Conservation (phyloP, 2,797 vertebrate species). For the Urocyon cinereoargenteus region DNA sequence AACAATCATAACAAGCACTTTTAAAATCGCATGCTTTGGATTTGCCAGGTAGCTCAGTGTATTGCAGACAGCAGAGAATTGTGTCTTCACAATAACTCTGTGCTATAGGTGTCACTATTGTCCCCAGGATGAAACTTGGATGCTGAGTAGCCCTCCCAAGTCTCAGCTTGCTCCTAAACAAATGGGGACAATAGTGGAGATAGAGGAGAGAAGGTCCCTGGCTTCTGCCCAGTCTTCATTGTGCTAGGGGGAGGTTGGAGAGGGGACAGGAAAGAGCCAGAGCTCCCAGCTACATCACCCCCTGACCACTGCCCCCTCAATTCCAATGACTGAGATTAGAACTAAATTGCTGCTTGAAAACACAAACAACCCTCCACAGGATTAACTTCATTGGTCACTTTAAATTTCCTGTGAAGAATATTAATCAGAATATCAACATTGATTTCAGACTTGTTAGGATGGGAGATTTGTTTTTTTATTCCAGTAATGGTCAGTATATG, state of each 20-base stretch:
- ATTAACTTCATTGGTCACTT: slow-evolving; percentile 48
- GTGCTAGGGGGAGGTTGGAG: neutral
- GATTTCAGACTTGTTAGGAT: slow-evolving; percentile 35
- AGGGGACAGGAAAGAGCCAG: neutral
- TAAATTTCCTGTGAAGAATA: slow-evolving; percentile 44
- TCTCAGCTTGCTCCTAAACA: slow-evolving; percentile 41
- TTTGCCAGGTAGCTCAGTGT: neutral
- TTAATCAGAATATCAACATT: slow-evolving; percentile 49
- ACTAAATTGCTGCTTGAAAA: slow-evolving; percentile 53
- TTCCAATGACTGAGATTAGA: slow-evolving; percentile 9
- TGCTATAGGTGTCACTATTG: neutral
- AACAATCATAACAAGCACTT: neutral
- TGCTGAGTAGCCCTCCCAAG: neutral
- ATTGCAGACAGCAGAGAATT: slow-evolving; percentile 15
- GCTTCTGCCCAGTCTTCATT: neutral
- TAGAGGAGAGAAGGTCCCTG: neutral
- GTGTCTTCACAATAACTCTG: neutral
- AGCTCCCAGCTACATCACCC: neutral
- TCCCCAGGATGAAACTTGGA: neutral
- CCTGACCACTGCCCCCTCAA: neutral
- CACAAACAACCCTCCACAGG: slow-evolving; percentile 25
- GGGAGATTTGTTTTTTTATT: neutral
- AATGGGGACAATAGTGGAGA: neutral
- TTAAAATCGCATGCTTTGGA: slow-evolving; percentile 9
- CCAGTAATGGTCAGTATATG: neutral